These are phyloP conservation scores for Sussaba pulchella DNA, from an alignment of 2,888 invertebrate species.

Conservation along the genomic window DNA sequence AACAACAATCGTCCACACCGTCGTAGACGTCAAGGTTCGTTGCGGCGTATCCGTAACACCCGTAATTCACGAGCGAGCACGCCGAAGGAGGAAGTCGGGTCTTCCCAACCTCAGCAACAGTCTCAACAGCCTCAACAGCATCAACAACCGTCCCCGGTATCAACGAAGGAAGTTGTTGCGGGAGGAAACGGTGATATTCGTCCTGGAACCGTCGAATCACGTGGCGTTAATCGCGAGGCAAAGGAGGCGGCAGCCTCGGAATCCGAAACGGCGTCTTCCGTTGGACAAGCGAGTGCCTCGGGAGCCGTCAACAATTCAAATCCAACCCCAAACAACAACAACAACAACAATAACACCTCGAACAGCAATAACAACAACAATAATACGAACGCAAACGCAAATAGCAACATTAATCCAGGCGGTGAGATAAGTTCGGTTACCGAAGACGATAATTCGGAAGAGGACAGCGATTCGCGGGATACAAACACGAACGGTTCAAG, in stretches of 20 bases:
- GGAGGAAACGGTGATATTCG: constrained; percentile 48
- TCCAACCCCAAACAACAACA: constrained; percentile 84
- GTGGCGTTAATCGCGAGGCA: constrained; percentile 60
- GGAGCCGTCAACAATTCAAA: constrained; percentile 86
- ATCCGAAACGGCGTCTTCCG: constrained; percentile 81
- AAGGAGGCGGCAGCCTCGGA: constrained; percentile 80
- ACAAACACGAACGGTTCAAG: constrained; percentile 85
- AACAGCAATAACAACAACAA: constrained; percentile 47
- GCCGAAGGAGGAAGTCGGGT: constrained; percentile 88
- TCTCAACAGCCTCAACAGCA: constrained; percentile 75
- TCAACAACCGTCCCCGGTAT: constrained; percentile 59
- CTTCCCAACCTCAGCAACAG: constrained; percentile 71
- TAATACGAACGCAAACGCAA: constrained; percentile 46
- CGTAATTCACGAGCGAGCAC: constrained; percentile 93
- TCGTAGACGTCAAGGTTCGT: constrained; percentile 93
- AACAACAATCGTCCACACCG: constrained; percentile 98
- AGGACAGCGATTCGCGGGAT: constrained; percentile 97
- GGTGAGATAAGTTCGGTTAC: constrained; percentile 91
- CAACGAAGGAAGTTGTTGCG: constrained; percentile 48
- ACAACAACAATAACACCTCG: constrained; percentile 28
- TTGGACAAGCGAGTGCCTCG: constrained; percentile 65
- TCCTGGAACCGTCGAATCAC: constrained; percentile 46
- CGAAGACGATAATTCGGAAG: constrained; percentile 96
- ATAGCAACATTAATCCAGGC: constrained; percentile 76
- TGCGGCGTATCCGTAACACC: constrained; percentile 94